Conservation (phyloP, 2,797 vertebrate species). For the Enteromius mattozi region DNA sequence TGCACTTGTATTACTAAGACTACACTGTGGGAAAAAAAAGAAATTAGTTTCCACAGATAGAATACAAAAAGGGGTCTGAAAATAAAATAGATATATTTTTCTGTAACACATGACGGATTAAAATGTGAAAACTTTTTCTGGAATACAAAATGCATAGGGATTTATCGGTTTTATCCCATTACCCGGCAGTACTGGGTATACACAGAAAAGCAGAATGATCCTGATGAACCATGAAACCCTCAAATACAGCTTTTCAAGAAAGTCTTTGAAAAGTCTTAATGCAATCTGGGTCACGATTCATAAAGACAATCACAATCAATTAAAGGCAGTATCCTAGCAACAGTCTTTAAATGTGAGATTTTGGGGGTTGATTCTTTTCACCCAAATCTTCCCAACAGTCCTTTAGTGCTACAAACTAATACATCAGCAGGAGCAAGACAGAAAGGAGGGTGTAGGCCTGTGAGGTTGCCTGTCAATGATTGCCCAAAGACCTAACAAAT, state of each 20-base stretch:
- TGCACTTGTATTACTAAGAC: constrained; percentile 2
- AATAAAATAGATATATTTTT: not conserved
- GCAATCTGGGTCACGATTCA: constrained; percentile 25
- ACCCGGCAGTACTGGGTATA: not conserved
- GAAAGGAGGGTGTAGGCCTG: not conserved
- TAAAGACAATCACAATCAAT: constrained; percentile 12
- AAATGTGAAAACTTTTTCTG: not conserved
- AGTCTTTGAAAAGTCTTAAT: constrained; percentile 3
- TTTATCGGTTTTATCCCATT: not conserved
- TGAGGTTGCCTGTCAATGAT: not conserved
- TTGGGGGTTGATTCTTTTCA: constrained; percentile 15
- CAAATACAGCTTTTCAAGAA: constrained; percentile 21
- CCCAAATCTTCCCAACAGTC: not conserved
- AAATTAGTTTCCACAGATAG: not conserved
- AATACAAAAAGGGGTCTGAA: not conserved
- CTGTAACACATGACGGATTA: not conserved
- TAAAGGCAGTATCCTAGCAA: constrained; percentile 17
- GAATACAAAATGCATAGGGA: not conserved
- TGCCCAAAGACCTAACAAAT: not conserved
- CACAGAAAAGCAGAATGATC: constrained; percentile 3
- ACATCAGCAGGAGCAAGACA: not conserved
- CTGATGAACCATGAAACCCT: not conserved
- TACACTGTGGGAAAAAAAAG: not conserved
- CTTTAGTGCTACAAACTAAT: constrained; percentile 2
- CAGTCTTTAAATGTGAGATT: constrained; percentile 15